Conservation (phyloP, 53 echinoderm and acorn worm species). For the Echinometra lucunter region DNA sequence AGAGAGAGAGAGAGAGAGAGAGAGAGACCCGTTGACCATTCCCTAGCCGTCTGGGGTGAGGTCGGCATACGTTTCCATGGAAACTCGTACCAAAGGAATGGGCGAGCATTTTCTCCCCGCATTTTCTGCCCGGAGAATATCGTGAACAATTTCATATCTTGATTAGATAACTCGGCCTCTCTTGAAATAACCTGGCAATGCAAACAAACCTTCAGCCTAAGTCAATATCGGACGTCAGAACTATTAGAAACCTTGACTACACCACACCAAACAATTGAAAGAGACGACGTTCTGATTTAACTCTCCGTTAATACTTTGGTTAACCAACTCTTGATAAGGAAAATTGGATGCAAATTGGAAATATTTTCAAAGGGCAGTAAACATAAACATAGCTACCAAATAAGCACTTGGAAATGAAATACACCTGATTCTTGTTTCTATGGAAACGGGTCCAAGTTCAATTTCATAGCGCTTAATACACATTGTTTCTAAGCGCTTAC, state of each 20-base stretch:
- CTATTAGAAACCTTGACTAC: not conserved
- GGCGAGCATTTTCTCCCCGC: too few relatives aligned
- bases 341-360: conserved; percentile 9
- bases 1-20: too few relatives aligned
- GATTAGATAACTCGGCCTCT: not conserved
- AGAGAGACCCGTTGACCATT: too few relatives aligned
- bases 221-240: conserved; percentile 9
- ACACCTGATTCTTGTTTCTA: not conserved
- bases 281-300: not conserved
- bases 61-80: too few relatives aligned
- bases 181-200: not conserved
- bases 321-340: not conserved
- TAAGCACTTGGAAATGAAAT: not conserved
- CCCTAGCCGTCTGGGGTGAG: too few relatives aligned
- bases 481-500: too few relatives aligned
- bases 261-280: not conserved
- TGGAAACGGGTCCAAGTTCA: not conserved
- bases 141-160: not conserved
- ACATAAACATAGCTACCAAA: conserved; percentile 14
- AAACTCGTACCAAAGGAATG: too few relatives aligned
- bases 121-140: too few relatives aligned
- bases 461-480: too few relatives aligned
- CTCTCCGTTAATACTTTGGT: not conserved
- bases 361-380: not conserved
- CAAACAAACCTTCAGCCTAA: not conserved